Base-by-base conservation (phyloP, 2,888 invertebrate species). In the Oxyteleia sp. region DNA sequence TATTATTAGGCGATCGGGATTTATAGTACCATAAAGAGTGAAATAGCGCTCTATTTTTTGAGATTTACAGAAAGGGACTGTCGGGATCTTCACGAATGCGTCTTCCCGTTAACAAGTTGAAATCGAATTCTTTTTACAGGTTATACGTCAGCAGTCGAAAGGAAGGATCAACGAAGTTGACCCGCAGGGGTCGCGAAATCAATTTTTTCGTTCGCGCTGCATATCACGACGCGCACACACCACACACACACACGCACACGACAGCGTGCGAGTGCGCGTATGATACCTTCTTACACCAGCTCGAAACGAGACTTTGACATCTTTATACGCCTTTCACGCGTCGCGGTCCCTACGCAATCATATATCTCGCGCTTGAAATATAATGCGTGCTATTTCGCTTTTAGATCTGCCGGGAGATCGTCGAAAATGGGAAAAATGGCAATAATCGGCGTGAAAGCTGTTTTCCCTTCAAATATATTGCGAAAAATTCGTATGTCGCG, bases 361-460 rank as follows among this genome's bases (percentile, higher is more conserved):
- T 43, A 64, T 41, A 16, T 69, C 29, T 57, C 20, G 47, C 47
- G 20, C 43, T 68, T 26, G 59, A 49, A 68, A 78, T 69, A 69
- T 78, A 78, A 78, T 78, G 45, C 69, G 45, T 38, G 57, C 49
- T 49, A 75, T 75, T 75, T 64, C 74, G 53, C 63, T 29, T 63
- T 55, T 13, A 59, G 64, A 75, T 59, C 59, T 35, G 55, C 16
- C 15, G n/a, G 32, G 18, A 53, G 43, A 38, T 20, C 43, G 35
- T 29, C 23, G 35, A 32, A 57, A 57, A 75, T 32, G 38, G 41
- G 57, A n/a, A 43, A 66, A 66, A 66, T 18, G 20, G 43, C 41
- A 61, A 68, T 68, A 76, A 76, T 68, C 76, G 66, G 26, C 20
- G 51, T 26, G 76, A 76, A 76, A 76, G 78, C 78, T 69, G 64